Conservation (phyloP, 2,888 invertebrate species). For the Neoaliturus tenellus region DNA sequence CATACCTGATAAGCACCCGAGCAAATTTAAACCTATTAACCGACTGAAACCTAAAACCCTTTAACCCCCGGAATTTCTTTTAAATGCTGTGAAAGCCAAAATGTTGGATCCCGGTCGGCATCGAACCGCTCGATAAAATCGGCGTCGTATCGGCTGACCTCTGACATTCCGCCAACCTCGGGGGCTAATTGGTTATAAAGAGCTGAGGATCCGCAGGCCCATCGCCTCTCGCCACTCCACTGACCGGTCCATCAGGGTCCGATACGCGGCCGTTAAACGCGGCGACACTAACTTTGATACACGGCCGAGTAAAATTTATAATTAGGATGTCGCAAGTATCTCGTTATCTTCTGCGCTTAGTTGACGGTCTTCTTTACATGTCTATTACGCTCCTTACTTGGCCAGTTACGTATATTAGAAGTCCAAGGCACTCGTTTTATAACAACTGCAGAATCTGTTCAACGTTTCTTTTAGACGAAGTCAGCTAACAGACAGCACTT, state of each 20-base stretch:
- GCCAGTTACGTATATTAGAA: too few species aligned
- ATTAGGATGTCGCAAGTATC: background rate
- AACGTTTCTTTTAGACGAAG: too few species aligned
- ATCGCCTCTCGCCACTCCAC: too few species aligned
- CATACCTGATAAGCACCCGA: too few species aligned
- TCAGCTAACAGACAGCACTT: too few species aligned
- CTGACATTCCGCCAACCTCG: constrained; percentile 14
- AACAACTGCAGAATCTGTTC: too few species aligned
- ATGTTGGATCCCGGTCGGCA: background rate
- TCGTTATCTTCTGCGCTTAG: too few species aligned
- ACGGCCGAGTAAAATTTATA: background rate
- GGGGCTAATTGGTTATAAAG: constrained; percentile 37
- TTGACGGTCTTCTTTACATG: too few species aligned
- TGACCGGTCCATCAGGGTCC: background rate
- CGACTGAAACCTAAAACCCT: background rate
- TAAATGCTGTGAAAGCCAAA: background rate
- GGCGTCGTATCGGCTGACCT: constrained; percentile 2
- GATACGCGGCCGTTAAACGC: background rate
- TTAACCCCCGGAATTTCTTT: background rate
- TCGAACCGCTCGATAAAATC: constrained; percentile 15
- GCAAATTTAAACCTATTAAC: too few species aligned
- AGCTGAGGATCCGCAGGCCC: background rate
- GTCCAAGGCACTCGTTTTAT: too few species aligned
- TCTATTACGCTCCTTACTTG: too few species aligned
- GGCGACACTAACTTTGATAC: constrained; percentile 16